A percentile compares a stretch with the other conserved stretches of the same genome.
phyloP scores from a whole-genome alignment of 2,797 vertebrate genomes.

The Sardinella longiceps region DNA sequence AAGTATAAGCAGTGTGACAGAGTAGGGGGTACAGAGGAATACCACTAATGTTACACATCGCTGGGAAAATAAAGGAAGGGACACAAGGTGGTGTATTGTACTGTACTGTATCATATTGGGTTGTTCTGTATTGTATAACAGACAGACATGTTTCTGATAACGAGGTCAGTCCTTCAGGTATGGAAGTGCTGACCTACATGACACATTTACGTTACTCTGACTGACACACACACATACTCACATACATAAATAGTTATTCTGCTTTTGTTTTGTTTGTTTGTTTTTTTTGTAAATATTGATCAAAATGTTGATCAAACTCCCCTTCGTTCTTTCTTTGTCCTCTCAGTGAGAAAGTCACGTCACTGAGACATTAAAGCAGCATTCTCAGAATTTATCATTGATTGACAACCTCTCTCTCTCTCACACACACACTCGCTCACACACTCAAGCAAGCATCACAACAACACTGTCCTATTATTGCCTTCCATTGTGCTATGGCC shows the following conservation, averaged over 20 bases:
- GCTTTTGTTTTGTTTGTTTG: not conserved
- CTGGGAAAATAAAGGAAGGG: not conserved
- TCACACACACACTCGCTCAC: conserved; percentile 10
- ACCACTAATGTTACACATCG: not conserved
- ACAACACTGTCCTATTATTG: conserved; percentile 54
- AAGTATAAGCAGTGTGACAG: not conserved
- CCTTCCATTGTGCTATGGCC: conserved; percentile 47
- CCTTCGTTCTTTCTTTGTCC: not conserved
- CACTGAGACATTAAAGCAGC: conserved; percentile 7
- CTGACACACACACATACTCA: not conserved
- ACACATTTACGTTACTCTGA: not conserved
- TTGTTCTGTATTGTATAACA: not conserved
- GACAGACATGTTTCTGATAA: not conserved
- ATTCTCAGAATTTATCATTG: not conserved
- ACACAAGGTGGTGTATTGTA: not conserved
- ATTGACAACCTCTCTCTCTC: conserved; percentile 3
- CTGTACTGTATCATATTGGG: no score
- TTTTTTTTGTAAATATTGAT: conserved; percentile 2
- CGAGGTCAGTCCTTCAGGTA: not conserved
- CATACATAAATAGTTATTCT: not conserved
- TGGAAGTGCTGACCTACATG: not conserved
- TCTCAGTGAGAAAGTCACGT: not conserved
- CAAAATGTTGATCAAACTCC: not conserved
- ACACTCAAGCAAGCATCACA: not conserved
- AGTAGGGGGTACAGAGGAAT: not conserved